A percentile compares a stretch with the other conserved stretches of the same genome.
These are phyloP conservation scores for Nymphalis c-album DNA, from an alignment of 2,888 invertebrate species.

Conservation along the genomic window DNA sequence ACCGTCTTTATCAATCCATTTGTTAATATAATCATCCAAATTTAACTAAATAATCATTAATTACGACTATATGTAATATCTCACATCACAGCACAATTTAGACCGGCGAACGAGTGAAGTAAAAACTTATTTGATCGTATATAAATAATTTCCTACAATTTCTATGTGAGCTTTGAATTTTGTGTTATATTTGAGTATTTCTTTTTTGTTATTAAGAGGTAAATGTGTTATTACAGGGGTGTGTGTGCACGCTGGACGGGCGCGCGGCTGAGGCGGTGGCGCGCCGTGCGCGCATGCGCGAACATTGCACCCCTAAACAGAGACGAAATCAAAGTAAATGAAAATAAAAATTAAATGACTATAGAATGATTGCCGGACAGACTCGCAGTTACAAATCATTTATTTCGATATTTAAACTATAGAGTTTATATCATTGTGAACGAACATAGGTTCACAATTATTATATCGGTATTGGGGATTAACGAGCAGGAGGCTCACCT, in stretches of 20 bases:
- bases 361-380: background rate
- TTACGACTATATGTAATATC: background rate
- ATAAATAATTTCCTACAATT: background rate
- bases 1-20: slow-evolving; percentile 1
- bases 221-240: slow-evolving; percentile 35
- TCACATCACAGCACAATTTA: slow-evolving; percentile 8
- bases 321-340: slow-evolving; percentile 44
- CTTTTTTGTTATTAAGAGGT: slow-evolving; percentile 32
- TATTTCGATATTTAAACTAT: too few species aligned
- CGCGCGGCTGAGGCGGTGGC: slow-evolving; percentile 52
- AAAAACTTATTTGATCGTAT: background rate
- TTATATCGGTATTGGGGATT: too few species aligned
- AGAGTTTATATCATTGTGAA: too few species aligned
- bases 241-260: slow-evolving; percentile 36
- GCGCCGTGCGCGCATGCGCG: slow-evolving; percentile 65
- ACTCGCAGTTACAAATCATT: too few species aligned
- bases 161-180: slow-evolving; percentile 5
- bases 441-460: too few species aligned
- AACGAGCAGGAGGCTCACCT: too few species aligned
- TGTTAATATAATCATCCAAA: background rate
- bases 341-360: background rate
- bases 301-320: slow-evolving; percentile 64
- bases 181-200: slow-evolving; percentile 32
- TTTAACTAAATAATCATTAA: background rate
- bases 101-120: background rate